Evolutionary conservation across 2,888 invertebrate species (phyloP), one percentile per base, ranked within the genome.

Genomic region (Phlogophora meticulosa): DNA sequence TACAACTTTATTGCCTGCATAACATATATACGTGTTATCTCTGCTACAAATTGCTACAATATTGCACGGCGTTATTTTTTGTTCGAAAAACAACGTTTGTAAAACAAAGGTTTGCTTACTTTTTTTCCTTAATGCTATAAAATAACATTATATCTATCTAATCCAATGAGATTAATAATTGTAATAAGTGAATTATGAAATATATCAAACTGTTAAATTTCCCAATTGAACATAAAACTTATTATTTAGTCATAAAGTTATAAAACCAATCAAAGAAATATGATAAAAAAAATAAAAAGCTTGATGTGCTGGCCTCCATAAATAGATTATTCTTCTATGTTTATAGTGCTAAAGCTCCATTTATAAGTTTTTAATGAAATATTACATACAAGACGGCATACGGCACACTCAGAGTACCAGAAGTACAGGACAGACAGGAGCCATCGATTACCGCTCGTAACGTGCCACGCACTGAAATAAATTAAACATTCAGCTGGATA

Each of bases 381-480:
- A 0, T 11, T 32, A 32, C 36, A 1, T 24, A 45, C 11, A 43
- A 40, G 40, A 59, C 17, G 11, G 7, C 10, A 43, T 48, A 10
- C 40, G n/a, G n/a, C n/a, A n/a, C n/a, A n/a, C 46, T 57, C 28
- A 57, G 15, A 17, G n/a, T 5, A 63, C 60, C 17, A 68, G 32
- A 2, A 45, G 45, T 32, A 51, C 51, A 63, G 43, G 20, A 34
- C 49, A 45, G 36, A 11, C 66, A 62, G 46, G 40, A 51, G 53
- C 45, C 45, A 46, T 79, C 63, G 49, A 70, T 70, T 59, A 62
- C 48, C 42, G 17, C 46, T 59, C 59, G 60, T 64, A 72, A 70
- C 56, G 61, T 65, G 62, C 49, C 64, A 70, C 70, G 65, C 78
- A 72, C 40, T 62, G 53, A 65, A 67, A 78, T 65, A 74, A 78